phyloP scores from a whole-genome alignment of 2,113 vertebrate species.

The Tringa solitaria region DNA sequence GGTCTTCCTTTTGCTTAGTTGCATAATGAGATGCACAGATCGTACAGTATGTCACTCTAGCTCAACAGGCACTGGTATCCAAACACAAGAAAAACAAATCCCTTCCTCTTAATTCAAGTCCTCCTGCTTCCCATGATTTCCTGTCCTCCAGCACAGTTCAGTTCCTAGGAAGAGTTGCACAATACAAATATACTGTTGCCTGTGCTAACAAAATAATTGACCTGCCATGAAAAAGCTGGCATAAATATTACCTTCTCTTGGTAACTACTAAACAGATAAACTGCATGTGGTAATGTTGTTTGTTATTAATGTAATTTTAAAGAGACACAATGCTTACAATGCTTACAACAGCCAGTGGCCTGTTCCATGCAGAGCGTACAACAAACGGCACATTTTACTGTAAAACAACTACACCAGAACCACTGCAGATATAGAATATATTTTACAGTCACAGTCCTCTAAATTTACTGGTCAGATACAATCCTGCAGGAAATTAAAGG shows the following conservation, averaged over 20 bases:
- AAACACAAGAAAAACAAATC: constrained; percentile 20
- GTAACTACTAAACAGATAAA: background rate
- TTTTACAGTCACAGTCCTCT: background rate
- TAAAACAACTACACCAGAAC: background rate
- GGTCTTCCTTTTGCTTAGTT: background rate
- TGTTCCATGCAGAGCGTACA: background rate
- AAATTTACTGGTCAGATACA: background rate
- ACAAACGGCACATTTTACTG: background rate
- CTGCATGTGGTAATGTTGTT: background rate
- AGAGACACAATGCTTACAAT: background rate
- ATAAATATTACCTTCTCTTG: constrained; percentile 26
- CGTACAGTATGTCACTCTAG: background rate
- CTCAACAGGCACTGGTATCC: background rate
- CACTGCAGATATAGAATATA: background rate
- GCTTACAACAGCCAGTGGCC: background rate
- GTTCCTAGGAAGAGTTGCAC: constrained; percentile 59
- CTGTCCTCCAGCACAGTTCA: constrained; percentile 11
- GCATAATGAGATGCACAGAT: background rate
- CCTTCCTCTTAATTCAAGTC: constrained; percentile 38
- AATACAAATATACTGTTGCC: constrained; percentile 30
- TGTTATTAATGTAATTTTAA: background rate
- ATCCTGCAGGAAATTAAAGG: background rate
- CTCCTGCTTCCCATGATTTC: constrained; percentile 40
- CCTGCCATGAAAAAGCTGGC: background rate
- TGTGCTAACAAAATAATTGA: constrained; percentile 46